phyloP scores from a whole-genome alignment of 2,113 vertebrate genomes.

The Nycticorax nycticorax region DNA sequence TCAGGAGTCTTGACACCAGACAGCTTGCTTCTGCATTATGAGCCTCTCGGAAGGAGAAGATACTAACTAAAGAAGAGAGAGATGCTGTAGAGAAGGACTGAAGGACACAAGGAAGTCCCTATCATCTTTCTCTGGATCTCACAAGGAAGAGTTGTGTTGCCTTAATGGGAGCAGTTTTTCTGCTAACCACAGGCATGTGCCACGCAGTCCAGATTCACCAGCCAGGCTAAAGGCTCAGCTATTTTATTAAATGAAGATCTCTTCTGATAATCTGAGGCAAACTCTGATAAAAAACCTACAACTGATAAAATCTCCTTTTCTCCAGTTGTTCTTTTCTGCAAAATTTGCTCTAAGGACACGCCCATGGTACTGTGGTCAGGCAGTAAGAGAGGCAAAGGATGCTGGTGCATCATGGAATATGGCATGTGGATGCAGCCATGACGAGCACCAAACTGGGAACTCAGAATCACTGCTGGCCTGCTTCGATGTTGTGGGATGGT shows the following conservation, averaged over 20 bases:
- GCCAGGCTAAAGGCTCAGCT: background rate
- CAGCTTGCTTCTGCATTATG: background rate
- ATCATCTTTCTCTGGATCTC: background rate
- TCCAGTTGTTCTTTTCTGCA: background rate
- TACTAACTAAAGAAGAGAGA: background rate
- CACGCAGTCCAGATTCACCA: background rate
- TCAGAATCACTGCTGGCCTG: background rate
- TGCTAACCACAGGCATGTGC: background rate
- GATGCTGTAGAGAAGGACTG: background rate
- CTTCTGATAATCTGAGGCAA: background rate
- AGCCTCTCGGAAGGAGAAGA: background rate
- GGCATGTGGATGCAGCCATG: background rate
- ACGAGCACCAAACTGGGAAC: background rate
- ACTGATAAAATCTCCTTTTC: background rate
- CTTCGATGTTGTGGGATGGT: background rate
- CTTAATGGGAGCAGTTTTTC: background rate
- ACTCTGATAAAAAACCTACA: background rate
- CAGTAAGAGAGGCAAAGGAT: background rate
- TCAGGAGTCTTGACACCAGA: background rate
- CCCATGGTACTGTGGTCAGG: background rate
- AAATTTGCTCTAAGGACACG: background rate
- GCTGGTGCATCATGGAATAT: background rate
- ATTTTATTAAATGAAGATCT: background rate
- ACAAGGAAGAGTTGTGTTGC: background rate
- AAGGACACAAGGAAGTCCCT: background rate